Evolutionary conservation across 1,140 invertebrate species (phyloP).

Genomic region (Colletes gigas): DNA sequence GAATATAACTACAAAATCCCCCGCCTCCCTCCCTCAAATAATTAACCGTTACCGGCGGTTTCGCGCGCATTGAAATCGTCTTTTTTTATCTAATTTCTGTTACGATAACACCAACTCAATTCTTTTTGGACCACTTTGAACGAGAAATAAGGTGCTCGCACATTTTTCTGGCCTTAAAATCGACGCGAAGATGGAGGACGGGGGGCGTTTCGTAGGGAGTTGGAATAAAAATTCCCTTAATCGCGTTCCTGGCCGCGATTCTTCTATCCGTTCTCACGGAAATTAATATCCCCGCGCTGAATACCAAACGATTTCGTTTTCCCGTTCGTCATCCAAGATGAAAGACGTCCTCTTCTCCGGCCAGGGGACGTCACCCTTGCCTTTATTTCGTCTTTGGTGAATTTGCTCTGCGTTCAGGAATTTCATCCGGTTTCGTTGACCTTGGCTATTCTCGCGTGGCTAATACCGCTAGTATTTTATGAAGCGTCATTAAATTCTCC

Average conservation of each 20-base stretch:
- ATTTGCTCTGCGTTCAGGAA: neutral
- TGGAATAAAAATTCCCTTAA: conserved; percentile 22
- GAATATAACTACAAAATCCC: neutral
- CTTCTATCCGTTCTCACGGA: neutral
- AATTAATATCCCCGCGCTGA: conserved; percentile 17
- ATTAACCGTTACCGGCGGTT: neutral
- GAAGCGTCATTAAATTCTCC: neutral
- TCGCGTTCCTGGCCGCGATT: neutral
- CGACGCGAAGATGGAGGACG: neutral
- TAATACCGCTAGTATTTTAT: neutral
- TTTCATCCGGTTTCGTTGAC: neutral
- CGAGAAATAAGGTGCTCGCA: neutral
- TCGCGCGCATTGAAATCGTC: no score
- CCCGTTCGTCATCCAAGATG: neutral
- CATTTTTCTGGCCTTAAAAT: neutral
- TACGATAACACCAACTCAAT: no score
- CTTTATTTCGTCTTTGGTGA: neutral
- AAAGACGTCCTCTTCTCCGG: neutral
- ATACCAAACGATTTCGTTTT: conserved; percentile 21
- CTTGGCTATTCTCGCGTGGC: neutral
- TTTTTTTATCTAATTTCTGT: no score
- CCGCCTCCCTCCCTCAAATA: conserved; percentile 7
- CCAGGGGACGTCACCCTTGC: neutral
- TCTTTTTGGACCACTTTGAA: neutral
- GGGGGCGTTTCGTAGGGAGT: neutral